A percentile compares a stretch with the other conserved stretches of the same genome.
These are phyloP conservation scores for Cephonodes hylas DNA, from an alignment of 2,888 invertebrate species.

Conservation along the genomic window DNA sequence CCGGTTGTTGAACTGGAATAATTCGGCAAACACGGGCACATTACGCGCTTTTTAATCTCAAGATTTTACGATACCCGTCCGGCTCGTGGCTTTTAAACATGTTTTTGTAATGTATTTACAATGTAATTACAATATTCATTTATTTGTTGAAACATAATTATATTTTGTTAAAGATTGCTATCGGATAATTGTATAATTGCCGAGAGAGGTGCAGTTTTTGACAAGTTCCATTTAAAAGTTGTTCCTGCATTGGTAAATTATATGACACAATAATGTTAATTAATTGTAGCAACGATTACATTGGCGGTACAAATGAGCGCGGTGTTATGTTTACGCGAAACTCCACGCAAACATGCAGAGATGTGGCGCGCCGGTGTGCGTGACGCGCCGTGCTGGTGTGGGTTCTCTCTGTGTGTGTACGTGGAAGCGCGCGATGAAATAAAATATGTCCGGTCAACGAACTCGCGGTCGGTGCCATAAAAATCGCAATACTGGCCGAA, in stretches of 20 bases:
- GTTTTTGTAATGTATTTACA: background rate
- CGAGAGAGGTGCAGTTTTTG: background rate
- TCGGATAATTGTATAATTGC: constrained; percentile 14
- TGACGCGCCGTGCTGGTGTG: constrained; percentile 54
- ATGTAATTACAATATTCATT: background rate
- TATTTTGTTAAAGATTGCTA: background rate
- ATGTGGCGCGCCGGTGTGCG: constrained; percentile 56
- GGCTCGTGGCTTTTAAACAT: constrained; percentile 15
- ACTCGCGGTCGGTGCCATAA: constrained; percentile 78
- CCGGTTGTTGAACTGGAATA: constrained; percentile 80
- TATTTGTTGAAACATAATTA: background rate
- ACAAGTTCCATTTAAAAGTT: constrained; percentile 30
- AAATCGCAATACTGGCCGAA: constrained; percentile 79
- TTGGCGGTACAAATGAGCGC: constrained; percentile 60
- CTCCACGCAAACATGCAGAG: constrained; percentile 70
- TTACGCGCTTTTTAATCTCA: constrained; percentile 71
- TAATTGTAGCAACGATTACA: constrained; percentile 61
- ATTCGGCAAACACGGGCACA: constrained; percentile 78
- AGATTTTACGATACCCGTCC: constrained; percentile 54
- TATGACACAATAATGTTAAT: constrained; percentile 53
- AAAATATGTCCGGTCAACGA: constrained; percentile 81
- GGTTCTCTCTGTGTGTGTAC: constrained; percentile 72
- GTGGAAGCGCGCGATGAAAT: constrained; percentile 81
- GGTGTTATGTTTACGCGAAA: constrained; percentile 70
- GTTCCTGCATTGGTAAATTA: constrained; percentile 32